phyloP scores from a whole-genome alignment of 2,888 invertebrate genomes.

The Muschampia plurimacula region DNA sequence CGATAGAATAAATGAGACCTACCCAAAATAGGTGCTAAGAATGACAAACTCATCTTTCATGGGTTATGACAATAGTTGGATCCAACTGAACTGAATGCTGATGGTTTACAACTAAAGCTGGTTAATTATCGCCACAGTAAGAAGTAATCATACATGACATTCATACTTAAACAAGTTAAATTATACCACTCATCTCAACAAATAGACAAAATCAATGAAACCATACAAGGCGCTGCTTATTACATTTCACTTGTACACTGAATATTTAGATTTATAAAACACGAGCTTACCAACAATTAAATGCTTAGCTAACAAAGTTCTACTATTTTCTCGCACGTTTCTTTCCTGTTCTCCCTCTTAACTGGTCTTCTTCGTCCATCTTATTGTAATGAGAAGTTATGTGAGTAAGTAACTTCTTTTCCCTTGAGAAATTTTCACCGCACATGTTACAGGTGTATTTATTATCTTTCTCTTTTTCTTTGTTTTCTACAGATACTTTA shows the following conservation, averaged over 20 bases:
- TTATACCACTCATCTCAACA: neutral
- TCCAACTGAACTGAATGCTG: neutral
- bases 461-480: conserved; percentile 54
- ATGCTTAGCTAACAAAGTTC: conserved; percentile 1
- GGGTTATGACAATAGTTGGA: neutral
- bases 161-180: neutral
- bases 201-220: neutral
- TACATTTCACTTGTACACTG: neutral
- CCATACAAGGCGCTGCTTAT: neutral
- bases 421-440: conserved; percentile 67
- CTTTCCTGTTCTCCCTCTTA: conserved; percentile 53
- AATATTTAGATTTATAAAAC: neutral
- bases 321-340: conserved; percentile 53
- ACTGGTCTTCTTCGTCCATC: conserved; percentile 71
- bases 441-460: conserved; percentile 77
- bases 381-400: conserved; percentile 75
- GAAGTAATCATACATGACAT: neutral
- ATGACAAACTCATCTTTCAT: too few relatives aligned
- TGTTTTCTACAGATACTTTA: conserved; percentile 45
- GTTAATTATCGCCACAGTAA: neutral
- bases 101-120: neutral
- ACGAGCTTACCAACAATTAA: neutral
- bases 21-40: too few relatives aligned
- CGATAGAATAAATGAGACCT: too few relatives aligned
- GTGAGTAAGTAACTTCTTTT: conserved; percentile 75